A percentile compares a stretch with the other conserved stretches of the same genome.
Evolutionary conservation across 2,113 vertebrate species (phyloP).

Genomic region (Spea multiplicata): DNA sequence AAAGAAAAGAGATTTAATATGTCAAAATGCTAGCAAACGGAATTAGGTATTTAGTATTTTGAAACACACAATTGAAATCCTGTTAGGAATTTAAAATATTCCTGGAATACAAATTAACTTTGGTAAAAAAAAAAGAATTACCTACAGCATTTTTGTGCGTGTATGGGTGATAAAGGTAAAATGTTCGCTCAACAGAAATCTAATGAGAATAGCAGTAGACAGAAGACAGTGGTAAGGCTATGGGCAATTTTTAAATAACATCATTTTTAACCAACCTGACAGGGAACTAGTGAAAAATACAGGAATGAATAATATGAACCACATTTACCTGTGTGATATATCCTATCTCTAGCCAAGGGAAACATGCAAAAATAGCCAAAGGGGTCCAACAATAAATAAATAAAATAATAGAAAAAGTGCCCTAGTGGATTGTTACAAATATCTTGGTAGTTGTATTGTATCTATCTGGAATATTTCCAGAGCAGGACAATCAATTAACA

Average conservation of each 20-base stretch:
- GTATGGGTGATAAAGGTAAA: constrained; percentile 43
- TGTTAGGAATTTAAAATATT: constrained; percentile 22
- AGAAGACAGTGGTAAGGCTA: constrained; percentile 22
- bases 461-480: constrained; percentile 4
- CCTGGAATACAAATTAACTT: constrained; percentile 30
- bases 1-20: neutral
- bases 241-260: constrained; percentile 34
- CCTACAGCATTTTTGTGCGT: constrained; percentile 27
- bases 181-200: constrained; percentile 19
- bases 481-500: constrained; percentile 17
- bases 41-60: neutral
- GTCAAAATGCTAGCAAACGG: neutral
- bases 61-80: neutral
- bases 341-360: constrained; percentile 10
- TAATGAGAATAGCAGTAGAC: constrained; percentile 37
- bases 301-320: constrained; percentile 23
- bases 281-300: constrained; percentile 19
- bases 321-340: constrained; percentile 24
- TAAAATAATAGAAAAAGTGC: constrained; percentile 19
- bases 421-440: constrained; percentile 13
- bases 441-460: constrained; percentile 2
- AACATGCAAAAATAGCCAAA: constrained; percentile 17
- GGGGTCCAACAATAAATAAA: constrained; percentile 18
- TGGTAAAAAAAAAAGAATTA: constrained; percentile 21
- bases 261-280: constrained; percentile 39